Evolutionary conservation across 2,888 invertebrate genomes (phyloP).

Genomic region (Electrophaes corylata): DNA sequence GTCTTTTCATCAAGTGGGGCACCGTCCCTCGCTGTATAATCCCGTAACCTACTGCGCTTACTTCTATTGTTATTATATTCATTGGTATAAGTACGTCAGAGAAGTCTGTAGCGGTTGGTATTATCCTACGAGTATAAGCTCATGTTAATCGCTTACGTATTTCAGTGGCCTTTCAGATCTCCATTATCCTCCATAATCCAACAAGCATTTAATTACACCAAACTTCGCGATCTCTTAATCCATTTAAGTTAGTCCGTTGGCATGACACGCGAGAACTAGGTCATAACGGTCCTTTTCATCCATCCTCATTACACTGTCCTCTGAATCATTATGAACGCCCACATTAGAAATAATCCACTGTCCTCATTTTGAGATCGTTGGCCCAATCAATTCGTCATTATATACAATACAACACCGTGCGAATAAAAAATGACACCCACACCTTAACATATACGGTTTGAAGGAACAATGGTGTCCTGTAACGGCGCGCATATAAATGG

Average conservation of each 20-base stretch:
- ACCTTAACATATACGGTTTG: conserved; percentile 63
- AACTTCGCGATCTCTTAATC: conserved; percentile 49
- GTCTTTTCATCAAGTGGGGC: background rate
- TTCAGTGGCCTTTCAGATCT: conserved; percentile 33
- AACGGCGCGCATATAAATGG: conserved; percentile 65
- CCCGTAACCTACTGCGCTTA: background rate
- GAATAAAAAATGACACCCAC: conserved; percentile 75
- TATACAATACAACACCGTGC: conserved; percentile 59
- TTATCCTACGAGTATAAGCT: conserved; percentile 8
- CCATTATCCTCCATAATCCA: conserved; percentile 38
- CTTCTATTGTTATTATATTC: background rate
- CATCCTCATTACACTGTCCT: conserved; percentile 57
- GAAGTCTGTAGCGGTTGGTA: background rate
- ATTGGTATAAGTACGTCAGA: background rate
- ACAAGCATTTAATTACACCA: conserved; percentile 51
- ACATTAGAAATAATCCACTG: conserved; percentile 65
- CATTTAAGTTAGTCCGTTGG: conserved; percentile 44
- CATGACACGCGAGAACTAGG: conserved; percentile 49
- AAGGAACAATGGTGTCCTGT: conserved; percentile 72
- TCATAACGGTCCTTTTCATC: conserved; percentile 66
- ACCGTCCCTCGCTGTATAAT: background rate
- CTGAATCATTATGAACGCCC: conserved; percentile 76
- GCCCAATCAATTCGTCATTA: conserved; percentile 80
- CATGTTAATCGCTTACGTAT: conserved; percentile 20
- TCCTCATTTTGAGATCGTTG: conserved; percentile 66